Conservation (phyloP, 2,113 vertebrate species). For the Centropristis striata region DNA sequence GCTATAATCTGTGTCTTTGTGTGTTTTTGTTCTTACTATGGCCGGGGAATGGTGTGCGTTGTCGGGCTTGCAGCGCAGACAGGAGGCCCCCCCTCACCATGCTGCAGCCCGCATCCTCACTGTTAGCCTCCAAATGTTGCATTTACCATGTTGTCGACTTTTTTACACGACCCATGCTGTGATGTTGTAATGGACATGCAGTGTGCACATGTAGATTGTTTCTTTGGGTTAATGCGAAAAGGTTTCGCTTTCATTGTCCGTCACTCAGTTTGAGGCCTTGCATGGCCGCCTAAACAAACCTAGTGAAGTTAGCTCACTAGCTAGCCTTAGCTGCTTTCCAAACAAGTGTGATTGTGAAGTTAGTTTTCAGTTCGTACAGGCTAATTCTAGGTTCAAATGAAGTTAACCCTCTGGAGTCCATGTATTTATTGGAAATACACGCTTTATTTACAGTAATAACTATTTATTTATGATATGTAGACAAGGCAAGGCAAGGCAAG, state of each 20-base stretch:
- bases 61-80: neutral
- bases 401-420: too few relatives aligned
- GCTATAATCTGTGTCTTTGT: fast-evolving
- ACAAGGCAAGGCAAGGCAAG: too few relatives aligned
- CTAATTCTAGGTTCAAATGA: too few relatives aligned
- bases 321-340: conserved; percentile 1
- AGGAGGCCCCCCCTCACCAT: conserved; percentile 50
- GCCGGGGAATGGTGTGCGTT: fast-evolving
- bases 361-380: fast-evolving
- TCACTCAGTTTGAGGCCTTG: conserved; percentile 24
- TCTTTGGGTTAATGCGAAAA: fast-evolving
- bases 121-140: neutral
- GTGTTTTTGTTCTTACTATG: fast-evolving
- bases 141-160: neutral
- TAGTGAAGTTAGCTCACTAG: conserved; percentile 9
- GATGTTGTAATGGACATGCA: too few relatives aligned
- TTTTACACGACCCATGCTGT: neutral
- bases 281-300: conserved; percentile 51
- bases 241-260: neutral
- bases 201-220: too few relatives aligned
- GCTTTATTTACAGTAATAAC: too few relatives aligned
- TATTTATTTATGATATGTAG: too few relatives aligned
- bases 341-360: neutral
- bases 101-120: conserved; percentile 41
- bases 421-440: too few relatives aligned